phyloP scores from a whole-genome alignment of 2,888 invertebrate species.

The Epistrophe eligans region DNA sequence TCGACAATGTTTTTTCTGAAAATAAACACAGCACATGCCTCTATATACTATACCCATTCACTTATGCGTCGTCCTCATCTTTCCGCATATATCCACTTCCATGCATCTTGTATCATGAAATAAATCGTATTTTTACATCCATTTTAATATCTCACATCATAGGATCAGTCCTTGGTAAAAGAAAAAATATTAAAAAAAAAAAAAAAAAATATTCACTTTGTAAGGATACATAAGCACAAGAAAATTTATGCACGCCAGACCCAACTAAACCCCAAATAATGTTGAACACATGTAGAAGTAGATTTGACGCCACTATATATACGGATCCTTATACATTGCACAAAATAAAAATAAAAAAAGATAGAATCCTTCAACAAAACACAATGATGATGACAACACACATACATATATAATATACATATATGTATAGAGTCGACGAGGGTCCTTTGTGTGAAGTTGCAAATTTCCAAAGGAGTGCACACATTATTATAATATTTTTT shows the following conservation, averaged over 20 bases:
- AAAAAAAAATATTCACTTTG: slow-evolving; percentile 56
- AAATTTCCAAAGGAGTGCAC: slow-evolving; percentile 75
- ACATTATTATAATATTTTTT: slow-evolving; percentile 76
- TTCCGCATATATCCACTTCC: neutral
- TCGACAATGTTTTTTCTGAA: slow-evolving; percentile 12
- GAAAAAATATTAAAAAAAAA: neutral
- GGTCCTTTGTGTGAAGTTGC: slow-evolving; percentile 73
- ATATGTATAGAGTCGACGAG: slow-evolving; percentile 1
- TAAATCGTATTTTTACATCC: slow-evolving; percentile 71
- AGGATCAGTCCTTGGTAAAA: slow-evolving; percentile 46
- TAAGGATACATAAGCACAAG: slow-evolving; percentile 49
- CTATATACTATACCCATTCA: neutral
- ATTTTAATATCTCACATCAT: slow-evolving; percentile 75
- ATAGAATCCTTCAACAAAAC: slow-evolving; percentile 47
- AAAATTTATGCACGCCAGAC: slow-evolving; percentile 54
- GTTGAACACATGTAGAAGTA: slow-evolving; percentile 74
- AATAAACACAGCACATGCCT: neutral
- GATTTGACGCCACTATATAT: slow-evolving; percentile 46
- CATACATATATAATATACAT: too few species aligned
- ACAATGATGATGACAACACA: slow-evolving; percentile 67
- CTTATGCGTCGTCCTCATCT: slow-evolving; percentile 15
- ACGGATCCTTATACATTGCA: slow-evolving; percentile 13
- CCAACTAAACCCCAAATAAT: slow-evolving; percentile 72
- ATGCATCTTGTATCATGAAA: neutral
- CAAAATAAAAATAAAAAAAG: slow-evolving; percentile 7